Conservation (phyloP, 2,797 vertebrate species). For the Simalia tracyae region DNA sequence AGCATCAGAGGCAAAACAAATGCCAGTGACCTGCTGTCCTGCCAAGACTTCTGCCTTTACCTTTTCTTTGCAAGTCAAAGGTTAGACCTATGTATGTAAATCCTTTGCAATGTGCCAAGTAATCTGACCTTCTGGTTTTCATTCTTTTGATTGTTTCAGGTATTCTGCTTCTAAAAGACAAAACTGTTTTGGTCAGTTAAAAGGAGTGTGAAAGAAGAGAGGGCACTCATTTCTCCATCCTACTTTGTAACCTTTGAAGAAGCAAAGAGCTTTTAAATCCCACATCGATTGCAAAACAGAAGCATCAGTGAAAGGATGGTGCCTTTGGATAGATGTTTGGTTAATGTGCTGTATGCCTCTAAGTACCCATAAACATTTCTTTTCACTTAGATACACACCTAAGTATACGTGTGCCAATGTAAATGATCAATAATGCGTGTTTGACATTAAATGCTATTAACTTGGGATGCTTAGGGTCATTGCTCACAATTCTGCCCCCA, state of each 20-base stretch:
- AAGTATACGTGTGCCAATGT: conserved; percentile 43
- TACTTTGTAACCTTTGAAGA: conserved; percentile 68
- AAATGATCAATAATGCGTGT: conserved; percentile 54
- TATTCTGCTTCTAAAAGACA: conserved; percentile 66
- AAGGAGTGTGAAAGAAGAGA: conserved; percentile 59
- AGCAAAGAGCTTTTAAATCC: conserved; percentile 69
- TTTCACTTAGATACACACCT: conserved; percentile 53
- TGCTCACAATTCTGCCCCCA: neutral
- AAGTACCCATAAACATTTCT: conserved; percentile 50
- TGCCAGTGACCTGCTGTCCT: conserved; percentile 75
- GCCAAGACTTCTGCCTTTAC: conserved; percentile 73
- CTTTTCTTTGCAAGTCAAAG: conserved; percentile 77
- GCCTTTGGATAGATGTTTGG: conserved; percentile 64
- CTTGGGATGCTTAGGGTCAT: neutral
- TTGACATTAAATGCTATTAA: conserved; percentile 55
- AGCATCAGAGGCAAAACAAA: conserved; percentile 77
- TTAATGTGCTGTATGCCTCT: conserved; percentile 57
- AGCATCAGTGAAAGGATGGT: conserved; percentile 68
- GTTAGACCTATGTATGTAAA: conserved; percentile 81
- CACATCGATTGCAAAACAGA: conserved; percentile 76
- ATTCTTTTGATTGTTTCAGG: conserved; percentile 76
- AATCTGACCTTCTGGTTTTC: conserved; percentile 75
- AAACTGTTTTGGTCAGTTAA: conserved; percentile 69
- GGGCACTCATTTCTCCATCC: neutral
- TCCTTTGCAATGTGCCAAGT: conserved; percentile 72